These are phyloP conservation scores for Drosophila parthenogenetica DNA, from an alignment of 2,888 invertebrate genomes.

Conservation along the genomic window DNA sequence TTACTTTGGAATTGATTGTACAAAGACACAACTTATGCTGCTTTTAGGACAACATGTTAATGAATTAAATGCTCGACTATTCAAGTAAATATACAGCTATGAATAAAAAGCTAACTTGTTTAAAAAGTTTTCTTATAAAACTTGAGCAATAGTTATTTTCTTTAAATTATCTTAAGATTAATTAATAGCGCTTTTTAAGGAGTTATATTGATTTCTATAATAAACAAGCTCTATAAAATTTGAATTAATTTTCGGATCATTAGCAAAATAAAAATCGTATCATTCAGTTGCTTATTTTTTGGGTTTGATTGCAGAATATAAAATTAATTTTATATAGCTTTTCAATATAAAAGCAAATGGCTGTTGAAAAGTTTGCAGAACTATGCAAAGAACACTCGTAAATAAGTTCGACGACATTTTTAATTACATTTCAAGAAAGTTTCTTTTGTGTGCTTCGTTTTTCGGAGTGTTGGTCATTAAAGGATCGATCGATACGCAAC, in stretches of 20 bases:
- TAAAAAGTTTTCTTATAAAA: no score
- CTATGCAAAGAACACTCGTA: conserved; percentile 75
- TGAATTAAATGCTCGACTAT: not conserved
- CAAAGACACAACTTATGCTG: not conserved
- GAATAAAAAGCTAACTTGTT: no score
- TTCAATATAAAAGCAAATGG: conserved; percentile 21
- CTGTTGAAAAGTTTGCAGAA: conserved; percentile 57
- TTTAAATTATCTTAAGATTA: no score
- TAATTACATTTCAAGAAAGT: conserved; percentile 76
- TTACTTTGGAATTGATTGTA: conserved; percentile 5
- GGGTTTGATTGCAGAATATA: not conserved
- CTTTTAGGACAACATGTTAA: not conserved
- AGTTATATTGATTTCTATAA: not conserved
- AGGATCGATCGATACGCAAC: conserved; percentile 75
- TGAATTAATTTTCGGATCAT: no score
- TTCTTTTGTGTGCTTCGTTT: conserved; percentile 13
- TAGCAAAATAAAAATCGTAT: not conserved
- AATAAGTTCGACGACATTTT: conserved; percentile 80
- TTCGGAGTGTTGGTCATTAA: conserved; percentile 33
- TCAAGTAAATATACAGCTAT: not conserved
- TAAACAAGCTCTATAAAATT: not conserved
- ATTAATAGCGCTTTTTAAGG: no score
- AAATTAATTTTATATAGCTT: conserved; percentile 8
- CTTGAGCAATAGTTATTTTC: no score
- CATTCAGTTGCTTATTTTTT: not conserved